Evolutionary conservation across 2,888 invertebrate species (phyloP).

Genomic region (Gastrophysa polygoni): DNA sequence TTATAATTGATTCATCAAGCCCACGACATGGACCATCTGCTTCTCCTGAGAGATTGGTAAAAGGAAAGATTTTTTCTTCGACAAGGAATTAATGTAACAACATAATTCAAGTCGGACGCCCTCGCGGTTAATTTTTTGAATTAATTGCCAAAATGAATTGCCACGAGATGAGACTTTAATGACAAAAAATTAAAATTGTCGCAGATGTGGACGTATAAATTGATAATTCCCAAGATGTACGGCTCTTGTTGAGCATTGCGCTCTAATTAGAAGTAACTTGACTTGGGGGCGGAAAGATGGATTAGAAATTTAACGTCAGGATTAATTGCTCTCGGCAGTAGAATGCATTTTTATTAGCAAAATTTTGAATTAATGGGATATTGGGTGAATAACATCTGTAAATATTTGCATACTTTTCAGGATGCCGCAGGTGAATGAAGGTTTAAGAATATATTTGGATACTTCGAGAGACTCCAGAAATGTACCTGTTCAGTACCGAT

Average conservation of each 20-base stretch:
- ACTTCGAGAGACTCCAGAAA: no score
- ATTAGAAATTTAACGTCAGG: conserved; percentile 47
- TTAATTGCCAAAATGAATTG: conserved; percentile 57
- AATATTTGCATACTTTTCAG: neutral
- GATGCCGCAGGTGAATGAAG: neutral
- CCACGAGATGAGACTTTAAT: conserved; percentile 56
- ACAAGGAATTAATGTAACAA: conserved; percentile 33
- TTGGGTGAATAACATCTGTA: neutral
- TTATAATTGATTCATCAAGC: neutral
- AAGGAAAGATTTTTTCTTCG: conserved; percentile 17
- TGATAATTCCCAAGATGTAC: conserved; percentile 58
- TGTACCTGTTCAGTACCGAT: no score
- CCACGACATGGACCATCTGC: neutral
- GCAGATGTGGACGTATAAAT: conserved; percentile 57
- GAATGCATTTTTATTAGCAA: conserved; percentile 25
- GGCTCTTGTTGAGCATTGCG: conserved; percentile 53
- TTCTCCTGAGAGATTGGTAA: neutral
- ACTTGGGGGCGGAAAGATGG: conserved; percentile 49
- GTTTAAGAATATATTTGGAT: neutral
- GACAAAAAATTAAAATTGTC: conserved; percentile 59
- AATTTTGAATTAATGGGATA: conserved; percentile 20
- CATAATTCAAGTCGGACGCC: conserved; percentile 37
- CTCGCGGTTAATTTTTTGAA: conserved; percentile 55
- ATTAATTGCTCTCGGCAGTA: conserved; percentile 29
- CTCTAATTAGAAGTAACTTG: conserved; percentile 50